Evolutionary conservation across 2,113 vertebrate genomes (phyloP).

Genomic region (Lontra canadensis): DNA sequence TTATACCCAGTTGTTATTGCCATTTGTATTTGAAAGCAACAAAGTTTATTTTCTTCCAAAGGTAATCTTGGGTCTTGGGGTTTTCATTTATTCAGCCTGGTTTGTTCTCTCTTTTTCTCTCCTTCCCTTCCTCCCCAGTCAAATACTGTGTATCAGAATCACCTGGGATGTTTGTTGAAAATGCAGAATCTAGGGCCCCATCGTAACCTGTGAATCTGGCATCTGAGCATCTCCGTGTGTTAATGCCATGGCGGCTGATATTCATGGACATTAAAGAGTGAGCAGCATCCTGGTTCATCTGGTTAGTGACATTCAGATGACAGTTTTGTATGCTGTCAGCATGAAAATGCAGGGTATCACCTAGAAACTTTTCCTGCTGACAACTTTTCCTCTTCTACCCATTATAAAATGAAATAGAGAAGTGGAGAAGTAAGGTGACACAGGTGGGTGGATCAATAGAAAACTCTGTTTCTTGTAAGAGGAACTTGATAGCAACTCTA

Average conservation of each 20-base stretch:
- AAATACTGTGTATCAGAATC: not conserved
- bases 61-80: not conserved
- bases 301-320: not conserved
- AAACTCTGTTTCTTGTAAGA: conserved; percentile 33
- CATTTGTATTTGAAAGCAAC: not conserved
- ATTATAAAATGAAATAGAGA: conserved; percentile 41
- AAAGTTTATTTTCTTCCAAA: not conserved
- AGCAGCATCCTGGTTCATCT: not conserved
- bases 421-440: not conserved
- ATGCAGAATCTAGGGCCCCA: not conserved
- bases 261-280: not conserved
- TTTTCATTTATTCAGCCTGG: not conserved
- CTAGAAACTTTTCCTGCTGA: not conserved
- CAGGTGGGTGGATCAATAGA: conserved; percentile 41
- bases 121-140: not conserved
- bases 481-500: not conserved
- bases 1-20: not conserved
- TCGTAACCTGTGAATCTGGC: not conserved
- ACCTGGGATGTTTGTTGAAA: not conserved
- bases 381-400: not conserved
- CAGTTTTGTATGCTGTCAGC: not conserved
- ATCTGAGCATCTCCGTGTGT: not conserved
- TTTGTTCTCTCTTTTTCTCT: not conserved
- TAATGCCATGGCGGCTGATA: not conserved
- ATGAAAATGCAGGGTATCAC: not conserved